These are phyloP conservation scores for Ahaetulla prasina DNA, from an alignment of 2,113 vertebrate species.

Conservation along the genomic window DNA sequence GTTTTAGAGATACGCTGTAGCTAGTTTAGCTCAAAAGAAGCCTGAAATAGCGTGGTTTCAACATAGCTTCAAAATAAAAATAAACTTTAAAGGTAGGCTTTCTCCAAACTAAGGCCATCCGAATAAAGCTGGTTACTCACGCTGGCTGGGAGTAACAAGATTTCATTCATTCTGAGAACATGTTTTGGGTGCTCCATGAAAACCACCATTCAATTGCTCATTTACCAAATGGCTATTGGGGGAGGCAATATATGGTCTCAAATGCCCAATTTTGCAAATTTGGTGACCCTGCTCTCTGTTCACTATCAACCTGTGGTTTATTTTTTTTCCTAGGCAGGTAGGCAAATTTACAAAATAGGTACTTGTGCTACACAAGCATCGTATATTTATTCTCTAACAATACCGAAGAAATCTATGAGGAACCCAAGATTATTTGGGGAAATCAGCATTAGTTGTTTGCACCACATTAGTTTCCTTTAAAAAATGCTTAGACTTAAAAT, in stretches of 20 bases:
- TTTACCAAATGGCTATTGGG: not conserved
- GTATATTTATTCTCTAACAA: not conserved
- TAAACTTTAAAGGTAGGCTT: not conserved
- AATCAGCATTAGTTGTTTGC: not conserved
- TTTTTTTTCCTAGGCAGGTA: not conserved
- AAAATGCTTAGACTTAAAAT: not conserved
- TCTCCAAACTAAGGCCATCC: not conserved
- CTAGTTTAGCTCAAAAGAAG: not conserved
- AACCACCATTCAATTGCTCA: not conserved
- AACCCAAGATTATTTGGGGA: not conserved
- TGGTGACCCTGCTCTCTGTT: not conserved
- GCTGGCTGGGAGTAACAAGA: not conserved
- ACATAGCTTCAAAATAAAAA: not conserved
- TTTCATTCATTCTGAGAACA: not conserved
- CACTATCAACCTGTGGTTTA: not conserved
- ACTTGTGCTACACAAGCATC: not conserved
- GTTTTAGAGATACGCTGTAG: not conserved
- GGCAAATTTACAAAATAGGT: not conserved
- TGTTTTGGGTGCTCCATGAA: not conserved
- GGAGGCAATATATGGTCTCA: not conserved
- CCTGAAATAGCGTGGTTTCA: not conserved
- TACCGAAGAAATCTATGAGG: not conserved
- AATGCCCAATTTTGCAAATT: not conserved
- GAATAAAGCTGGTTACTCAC: not conserved
- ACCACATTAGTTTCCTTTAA: not conserved